These are phyloP conservation scores for Coregonus ussuriensis DNA, from an alignment of 2,797 vertebrate species.

Conservation along the genomic window DNA sequence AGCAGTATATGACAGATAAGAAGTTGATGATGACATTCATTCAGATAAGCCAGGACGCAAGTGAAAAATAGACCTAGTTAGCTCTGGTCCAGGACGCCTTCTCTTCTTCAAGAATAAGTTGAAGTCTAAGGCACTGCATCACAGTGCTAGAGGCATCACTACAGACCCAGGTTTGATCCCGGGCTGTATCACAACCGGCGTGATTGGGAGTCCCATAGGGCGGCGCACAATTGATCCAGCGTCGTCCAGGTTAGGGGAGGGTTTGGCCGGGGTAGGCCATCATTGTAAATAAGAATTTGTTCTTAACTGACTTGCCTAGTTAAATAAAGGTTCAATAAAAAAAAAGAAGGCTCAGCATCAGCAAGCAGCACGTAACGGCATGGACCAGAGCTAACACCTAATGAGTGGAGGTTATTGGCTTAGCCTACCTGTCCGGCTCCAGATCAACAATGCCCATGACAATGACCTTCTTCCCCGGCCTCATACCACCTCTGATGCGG, in stretches of 20 bases:
- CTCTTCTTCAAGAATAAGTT: background rate
- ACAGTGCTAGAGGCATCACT: no score
- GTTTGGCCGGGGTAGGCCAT: no score
- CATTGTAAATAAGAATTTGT: no score
- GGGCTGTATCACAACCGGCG: no score
- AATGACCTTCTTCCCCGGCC: constrained; percentile 97
- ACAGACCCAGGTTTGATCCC: no score
- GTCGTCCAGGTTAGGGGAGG: no score
- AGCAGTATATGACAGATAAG: background rate
- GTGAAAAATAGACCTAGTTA: background rate
- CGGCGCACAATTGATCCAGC: no score
- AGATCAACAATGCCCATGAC: constrained; percentile 97
- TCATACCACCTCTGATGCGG: constrained; percentile 95
- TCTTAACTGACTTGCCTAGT: no score
- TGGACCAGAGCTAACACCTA: background rate
- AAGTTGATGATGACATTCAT: background rate
- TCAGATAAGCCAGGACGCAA: background rate
- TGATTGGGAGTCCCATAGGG: no score
- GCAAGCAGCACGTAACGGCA: background rate
- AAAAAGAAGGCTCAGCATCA: background rate
- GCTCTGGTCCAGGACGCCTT: background rate
- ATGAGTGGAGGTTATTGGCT: background rate
- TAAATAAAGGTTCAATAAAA: no score
- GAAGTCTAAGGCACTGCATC: background rate
- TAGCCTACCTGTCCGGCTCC: constrained; percentile 89